Base-by-base conservation (phyloP, 37 sponge, comb jelly and placozoan genomes). In the Ianthella basta region DNA sequence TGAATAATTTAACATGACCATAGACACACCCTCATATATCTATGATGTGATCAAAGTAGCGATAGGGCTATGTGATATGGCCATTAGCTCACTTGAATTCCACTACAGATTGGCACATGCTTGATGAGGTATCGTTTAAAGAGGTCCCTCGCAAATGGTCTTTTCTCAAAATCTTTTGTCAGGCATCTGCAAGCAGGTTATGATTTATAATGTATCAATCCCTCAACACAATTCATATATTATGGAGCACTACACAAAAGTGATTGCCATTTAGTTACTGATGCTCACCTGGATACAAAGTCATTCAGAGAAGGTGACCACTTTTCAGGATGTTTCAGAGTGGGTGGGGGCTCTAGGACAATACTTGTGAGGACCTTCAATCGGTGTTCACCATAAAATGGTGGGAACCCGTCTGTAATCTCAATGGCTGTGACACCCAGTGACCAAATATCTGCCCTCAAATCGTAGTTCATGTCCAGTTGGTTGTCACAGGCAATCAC, bases 381-480 rank as follows among this genome's bases (percentile, higher is more conserved):
- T 8, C 90, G 94, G 72, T 93, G 88, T 41, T 93, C 92, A 35
- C 92, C 94, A 74, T 90, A 90, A 40, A 89, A 74, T 0, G 97
- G 97, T 35, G 97, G 94, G 8, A 87, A 84, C 53, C 92, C 89
- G 82, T 96, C 97, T 15, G 89, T 88, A 21, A 96, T 63, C 59
- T 96, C 94, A 75, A 96, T 96, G 33, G 94, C 89, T n/a, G 96
- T 96, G 87, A 96, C 91, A 37, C 96, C 96, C 20, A 96, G 85
- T 1, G 96, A 96, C 96, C 96, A 96, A 23, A 93, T 82, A 56
- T 96, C 96, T 12, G 92, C 73, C 36, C 96, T 54, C 30, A 80
- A 38, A 60, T 96, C 96, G 83, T 96, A 96, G 55, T 93, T 89
- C 82, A 35, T 86, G 35, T 91, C 94, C 38, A 86, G 59, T 53